Percentiles rank a stretch among this genome's conserved stretches.
Conservation (phyloP, 2,797 vertebrate species). For the Lerista edwardsae region DNA sequence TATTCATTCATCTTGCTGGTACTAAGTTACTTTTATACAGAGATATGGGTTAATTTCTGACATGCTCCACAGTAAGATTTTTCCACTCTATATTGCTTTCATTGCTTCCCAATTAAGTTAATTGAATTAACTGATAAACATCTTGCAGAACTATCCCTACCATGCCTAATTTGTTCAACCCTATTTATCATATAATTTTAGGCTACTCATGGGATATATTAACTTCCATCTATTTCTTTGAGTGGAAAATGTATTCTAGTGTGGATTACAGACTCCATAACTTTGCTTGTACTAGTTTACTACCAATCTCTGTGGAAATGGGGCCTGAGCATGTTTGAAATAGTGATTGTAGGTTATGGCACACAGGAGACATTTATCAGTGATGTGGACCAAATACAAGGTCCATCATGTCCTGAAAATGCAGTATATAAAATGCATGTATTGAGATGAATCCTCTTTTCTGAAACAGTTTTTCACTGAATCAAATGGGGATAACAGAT, state of each 20-base stretch:
- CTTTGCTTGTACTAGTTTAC: not conserved
- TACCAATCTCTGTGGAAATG: not conserved
- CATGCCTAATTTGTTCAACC: not conserved
- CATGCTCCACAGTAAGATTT: slow-evolving; percentile 17
- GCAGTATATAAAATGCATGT: not conserved
- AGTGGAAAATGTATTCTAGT: not conserved
- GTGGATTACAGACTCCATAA: not conserved
- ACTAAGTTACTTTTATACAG: slow-evolving; percentile 26
- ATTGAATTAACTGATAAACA: not conserved
- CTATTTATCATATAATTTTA: not conserved
- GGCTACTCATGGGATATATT: too few species aligned
- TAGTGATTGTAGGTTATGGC: not conserved
- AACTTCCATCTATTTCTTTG: not conserved
- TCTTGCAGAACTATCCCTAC: not conserved
- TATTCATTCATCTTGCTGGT: slow-evolving; percentile 49
- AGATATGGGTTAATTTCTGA: slow-evolving; percentile 18
- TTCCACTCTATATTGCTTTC: not conserved
- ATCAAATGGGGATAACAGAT: not conserved
- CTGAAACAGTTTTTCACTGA: not conserved
- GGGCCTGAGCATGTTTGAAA: not conserved
- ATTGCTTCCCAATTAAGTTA: slow-evolving; percentile 12
- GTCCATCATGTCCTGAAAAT: fast-evolving
- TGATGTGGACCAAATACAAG: fast-evolving
- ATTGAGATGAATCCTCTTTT: not conserved
- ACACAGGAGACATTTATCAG: not conserved